These are phyloP conservation scores for Hybos culiciformis DNA, from an alignment of 2,888 invertebrate genomes.

Conservation along the genomic window DNA sequence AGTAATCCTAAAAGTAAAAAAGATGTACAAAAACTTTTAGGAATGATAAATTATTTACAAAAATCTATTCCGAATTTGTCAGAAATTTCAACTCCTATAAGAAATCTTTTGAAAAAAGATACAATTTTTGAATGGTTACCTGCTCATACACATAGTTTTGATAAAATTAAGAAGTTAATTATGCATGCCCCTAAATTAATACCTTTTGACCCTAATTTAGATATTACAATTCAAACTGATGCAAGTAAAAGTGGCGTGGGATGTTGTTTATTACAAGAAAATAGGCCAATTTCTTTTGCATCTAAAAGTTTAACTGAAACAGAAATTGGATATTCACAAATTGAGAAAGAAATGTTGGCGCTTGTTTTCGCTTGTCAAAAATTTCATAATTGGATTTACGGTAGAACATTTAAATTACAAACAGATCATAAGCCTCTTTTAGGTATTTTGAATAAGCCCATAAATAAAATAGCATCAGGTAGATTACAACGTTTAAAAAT, in stretches of 20 bases:
- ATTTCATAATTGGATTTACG: conserved; percentile 14
- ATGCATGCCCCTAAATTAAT: conserved; percentile 3
- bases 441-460: conserved; percentile 10
- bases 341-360: conserved; percentile 15
- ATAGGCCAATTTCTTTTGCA: conserved; percentile 12
- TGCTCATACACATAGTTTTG: neutral
- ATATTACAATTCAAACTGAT: conserved; percentile 13
- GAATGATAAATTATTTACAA: conserved; percentile 14
- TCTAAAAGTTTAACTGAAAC: conserved; percentile 11
- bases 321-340: conserved; percentile 12
- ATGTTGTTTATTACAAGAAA: conserved; percentile 12
- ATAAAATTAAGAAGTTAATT: conserved; percentile 6
- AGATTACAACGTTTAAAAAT: conserved; percentile 13
- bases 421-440: conserved; percentile 14
- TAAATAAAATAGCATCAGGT: conserved; percentile 10
- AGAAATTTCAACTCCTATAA: conserved; percentile 10
- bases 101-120: conserved; percentile 12
- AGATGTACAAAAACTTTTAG: conserved; percentile 10
- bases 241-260: conserved; percentile 14
- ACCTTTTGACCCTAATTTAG: conserved; percentile 10
- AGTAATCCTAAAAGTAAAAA: conserved; percentile 6
- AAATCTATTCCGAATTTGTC: conserved; percentile 12
- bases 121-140: conserved; percentile 2
- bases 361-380: conserved; percentile 13
- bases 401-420: conserved; percentile 6